Evolutionary conservation across 1,140 invertebrate genomes (phyloP), one percentile per base, ranked within the genome.

Genomic region (Aporrectodea caliginosa): DNA sequence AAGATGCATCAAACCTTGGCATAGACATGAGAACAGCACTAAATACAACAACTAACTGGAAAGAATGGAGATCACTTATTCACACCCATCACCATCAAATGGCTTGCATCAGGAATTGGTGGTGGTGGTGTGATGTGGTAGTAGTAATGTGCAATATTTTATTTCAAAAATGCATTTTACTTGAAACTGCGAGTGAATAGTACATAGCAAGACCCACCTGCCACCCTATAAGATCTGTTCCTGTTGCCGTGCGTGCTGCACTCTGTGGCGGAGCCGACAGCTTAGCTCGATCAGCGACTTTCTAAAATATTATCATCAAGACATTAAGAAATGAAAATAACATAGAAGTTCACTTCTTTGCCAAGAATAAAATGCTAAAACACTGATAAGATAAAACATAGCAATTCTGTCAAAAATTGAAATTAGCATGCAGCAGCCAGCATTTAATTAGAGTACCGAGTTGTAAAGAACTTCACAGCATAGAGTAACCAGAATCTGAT

Each of bases 61-160:
- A n/a, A n/a, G n/a, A n/a, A n/a, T n/a, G n/a, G n/a, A n/a, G 34
- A 32, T 68, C 29, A 68, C 31, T n/a, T 77, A 68, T 68, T 32
- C 22, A 30, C 22, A 27, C 31, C 30, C 58, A 29, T n/a, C n/a
- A 31, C 30, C 30, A 16, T 70, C 2, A 68, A 43, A n/a, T 31
- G 33, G 0, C 0, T 29, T 68, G 29, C 22, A 14, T 1, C 35
- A 58, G n/a, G 30, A 27, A 58, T 16, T 30, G 68, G 35, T 1
- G 30, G 27, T 16, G 35, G 30, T 43, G 58, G n/a, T 35, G 35
- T 68, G 33, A 68, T n/a, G 27, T 68, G 75, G 22, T 12, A 6
- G 22, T 58, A 22, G 22, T 22, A 58, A 58, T 58, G 43, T 58
- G 22, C 43, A 6, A 58, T 22, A 6, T 58, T 58, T 58, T 58